Conservation (phyloP, 2,113 vertebrate genomes). For the Pogonocichla stellata region DNA sequence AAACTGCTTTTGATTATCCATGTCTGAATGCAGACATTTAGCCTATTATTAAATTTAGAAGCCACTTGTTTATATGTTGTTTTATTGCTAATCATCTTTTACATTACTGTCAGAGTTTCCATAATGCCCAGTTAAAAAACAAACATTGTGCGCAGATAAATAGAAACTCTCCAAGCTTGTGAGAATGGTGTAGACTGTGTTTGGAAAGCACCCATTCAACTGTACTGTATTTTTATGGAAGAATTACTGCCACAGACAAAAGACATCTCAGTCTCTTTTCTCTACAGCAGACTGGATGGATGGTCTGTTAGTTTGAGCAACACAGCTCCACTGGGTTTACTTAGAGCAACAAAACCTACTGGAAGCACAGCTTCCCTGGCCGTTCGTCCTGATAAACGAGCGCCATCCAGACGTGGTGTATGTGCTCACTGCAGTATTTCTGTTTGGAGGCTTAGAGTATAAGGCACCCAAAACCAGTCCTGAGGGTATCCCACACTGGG, state of each 20-base stretch:
- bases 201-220: conserved; percentile 20
- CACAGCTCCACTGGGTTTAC: not conserved
- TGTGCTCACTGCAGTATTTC: not conserved
- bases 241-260: conserved; percentile 24
- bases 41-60: conserved; percentile 66
- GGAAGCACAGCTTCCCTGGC: not conserved
- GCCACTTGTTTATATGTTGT: conserved; percentile 44
- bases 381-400: not conserved
- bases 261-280: not conserved
- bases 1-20: conserved; percentile 64
- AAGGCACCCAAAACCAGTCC: not conserved
- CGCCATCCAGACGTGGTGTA: rapidly evolving
- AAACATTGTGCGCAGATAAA: conserved; percentile 29
- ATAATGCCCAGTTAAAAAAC: conserved; percentile 43
- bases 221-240: not conserved
- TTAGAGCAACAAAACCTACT: not conserved
- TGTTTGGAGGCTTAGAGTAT: not conserved
- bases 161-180: not conserved
- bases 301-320: not conserved
- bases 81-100: conserved; percentile 59
- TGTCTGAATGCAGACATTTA: conserved; percentile 47
- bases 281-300: not conserved
- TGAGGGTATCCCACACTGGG: not conserved
- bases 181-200: not conserved
- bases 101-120: conserved; percentile 52